These are phyloP conservation scores for Eupithecia centaureata DNA, from an alignment of 2,888 invertebrate genomes.

Conservation along the genomic window DNA sequence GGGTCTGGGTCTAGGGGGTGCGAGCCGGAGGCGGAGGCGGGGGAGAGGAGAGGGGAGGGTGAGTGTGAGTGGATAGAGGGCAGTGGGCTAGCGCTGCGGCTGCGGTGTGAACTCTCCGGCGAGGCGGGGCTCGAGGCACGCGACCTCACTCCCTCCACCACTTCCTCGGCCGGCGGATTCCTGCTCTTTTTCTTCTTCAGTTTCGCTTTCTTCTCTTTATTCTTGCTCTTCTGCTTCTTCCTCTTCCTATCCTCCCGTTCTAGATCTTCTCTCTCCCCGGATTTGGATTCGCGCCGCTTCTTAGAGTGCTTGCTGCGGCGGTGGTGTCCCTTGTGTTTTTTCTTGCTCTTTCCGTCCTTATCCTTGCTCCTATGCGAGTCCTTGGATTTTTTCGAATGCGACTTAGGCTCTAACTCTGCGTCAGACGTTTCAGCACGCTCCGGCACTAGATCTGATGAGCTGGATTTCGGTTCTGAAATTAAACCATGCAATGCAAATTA, in stretches of 20 bases:
- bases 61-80: slow-evolving; percentile 72
- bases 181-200: slow-evolving; percentile 77
- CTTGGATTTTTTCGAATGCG: slow-evolving; percentile 57
- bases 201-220: slow-evolving; percentile 78
- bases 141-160: background rate
- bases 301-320: slow-evolving; percentile 80
- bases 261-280: slow-evolving; percentile 59
- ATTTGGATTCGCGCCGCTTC: slow-evolving; percentile 67
- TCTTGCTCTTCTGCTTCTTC: slow-evolving; percentile 68
- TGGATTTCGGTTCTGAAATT: slow-evolving; percentile 67
- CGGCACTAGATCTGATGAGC: slow-evolving; percentile 58
- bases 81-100: slow-evolving; percentile 75
- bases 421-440: slow-evolving; percentile 43
- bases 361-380: slow-evolving; percentile 75
- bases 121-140: slow-evolving; percentile 49
- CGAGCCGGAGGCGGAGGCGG: slow-evolving; percentile 62
- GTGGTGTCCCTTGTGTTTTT: slow-evolving; percentile 76
- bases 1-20: slow-evolving; percentile 30
- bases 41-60: slow-evolving; percentile 44
- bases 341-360: slow-evolving; percentile 71
- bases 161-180: slow-evolving; percentile 49
- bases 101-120: slow-evolving; percentile 72
- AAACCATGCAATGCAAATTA: slow-evolving; percentile 22
- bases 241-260: slow-evolving; percentile 67
- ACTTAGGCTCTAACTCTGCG: slow-evolving; percentile 27